phyloP scores from a whole-genome alignment of 2,113 vertebrate genomes.

The Delphinapterus leucas region DNA sequence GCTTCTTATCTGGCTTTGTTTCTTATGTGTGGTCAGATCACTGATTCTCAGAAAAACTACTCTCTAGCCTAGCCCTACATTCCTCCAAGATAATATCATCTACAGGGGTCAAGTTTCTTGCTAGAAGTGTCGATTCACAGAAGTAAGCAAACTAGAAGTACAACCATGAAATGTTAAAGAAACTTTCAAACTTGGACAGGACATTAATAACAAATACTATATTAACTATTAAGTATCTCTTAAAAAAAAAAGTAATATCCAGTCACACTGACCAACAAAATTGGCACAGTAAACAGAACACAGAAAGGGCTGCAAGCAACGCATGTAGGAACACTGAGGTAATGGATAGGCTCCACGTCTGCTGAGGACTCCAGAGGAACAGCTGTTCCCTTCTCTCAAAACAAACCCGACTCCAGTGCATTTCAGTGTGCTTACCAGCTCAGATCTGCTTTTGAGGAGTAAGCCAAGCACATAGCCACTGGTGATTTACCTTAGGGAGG shows the following conservation, averaged over 20 bases:
- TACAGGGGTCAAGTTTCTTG: slow-evolving; percentile 65
- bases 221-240: background rate
- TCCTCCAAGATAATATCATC: slow-evolving; percentile 67
- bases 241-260: background rate
- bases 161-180: slow-evolving; percentile 41
- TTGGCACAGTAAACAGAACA: slow-evolving; percentile 28
- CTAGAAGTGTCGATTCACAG: background rate
- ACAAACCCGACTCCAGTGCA: slow-evolving; percentile 21
- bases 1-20: slow-evolving; percentile 44
- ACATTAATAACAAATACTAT: slow-evolving; percentile 1
- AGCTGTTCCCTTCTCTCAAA: slow-evolving; percentile 81
- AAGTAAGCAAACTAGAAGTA: slow-evolving; percentile 60
- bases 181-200: background rate
- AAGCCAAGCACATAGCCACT: slow-evolving; percentile 72
- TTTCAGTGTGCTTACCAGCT: slow-evolving; percentile 49
- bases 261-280: background rate
- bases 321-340: slow-evolving; percentile 37
- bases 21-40: slow-evolving; percentile 41
- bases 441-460: slow-evolving; percentile 64
- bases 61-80: slow-evolving; percentile 43
- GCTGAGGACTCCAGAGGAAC: slow-evolving; percentile 47
- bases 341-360: background rate
- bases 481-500: slow-evolving; percentile 58
- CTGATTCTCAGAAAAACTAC: slow-evolving; percentile 32
- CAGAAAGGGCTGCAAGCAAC: slow-evolving; percentile 38